These are phyloP conservation scores for Alosa alosa DNA, from an alignment of 2,113 vertebrate genomes.

Conservation along the genomic window DNA sequence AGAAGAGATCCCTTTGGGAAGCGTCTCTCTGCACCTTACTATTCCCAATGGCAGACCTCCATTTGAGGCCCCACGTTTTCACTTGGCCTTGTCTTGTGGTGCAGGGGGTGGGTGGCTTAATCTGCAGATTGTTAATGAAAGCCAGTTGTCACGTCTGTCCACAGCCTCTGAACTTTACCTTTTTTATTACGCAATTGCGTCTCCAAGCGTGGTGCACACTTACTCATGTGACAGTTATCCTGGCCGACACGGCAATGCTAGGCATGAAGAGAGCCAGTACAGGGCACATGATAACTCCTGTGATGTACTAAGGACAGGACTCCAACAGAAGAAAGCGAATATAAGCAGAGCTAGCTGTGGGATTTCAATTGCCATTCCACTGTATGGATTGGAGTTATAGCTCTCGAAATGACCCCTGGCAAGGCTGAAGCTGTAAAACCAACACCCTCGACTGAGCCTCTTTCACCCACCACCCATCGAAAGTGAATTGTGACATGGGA, in stretches of 20 bases:
- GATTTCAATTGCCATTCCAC: background rate
- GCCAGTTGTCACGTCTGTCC: slow-evolving; percentile 39
- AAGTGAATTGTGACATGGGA: slow-evolving; percentile 33
- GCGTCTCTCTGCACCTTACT: background rate
- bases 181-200: background rate
- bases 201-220: background rate
- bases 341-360: background rate
- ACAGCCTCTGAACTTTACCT: background rate
- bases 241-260: background rate
- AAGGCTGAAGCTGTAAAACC: background rate
- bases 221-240: background rate
- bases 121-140: slow-evolving; percentile 46
- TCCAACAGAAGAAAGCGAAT: background rate
- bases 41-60: background rate
- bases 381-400: background rate
- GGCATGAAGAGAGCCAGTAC: slow-evolving; percentile 19
- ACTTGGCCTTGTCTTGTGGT: background rate
- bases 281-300: slow-evolving; percentile 30
- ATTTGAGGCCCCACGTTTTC: background rate
- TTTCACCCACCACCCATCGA: background rate
- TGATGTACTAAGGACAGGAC: background rate
- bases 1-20: too few species aligned
- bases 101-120: slow-evolving; percentile 7
- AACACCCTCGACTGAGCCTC: background rate
- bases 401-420: slow-evolving; percentile 11